These are phyloP conservation scores for Sisor rabdophorus DNA, from an alignment of 2,113 vertebrate species.

Conservation along the genomic window DNA sequence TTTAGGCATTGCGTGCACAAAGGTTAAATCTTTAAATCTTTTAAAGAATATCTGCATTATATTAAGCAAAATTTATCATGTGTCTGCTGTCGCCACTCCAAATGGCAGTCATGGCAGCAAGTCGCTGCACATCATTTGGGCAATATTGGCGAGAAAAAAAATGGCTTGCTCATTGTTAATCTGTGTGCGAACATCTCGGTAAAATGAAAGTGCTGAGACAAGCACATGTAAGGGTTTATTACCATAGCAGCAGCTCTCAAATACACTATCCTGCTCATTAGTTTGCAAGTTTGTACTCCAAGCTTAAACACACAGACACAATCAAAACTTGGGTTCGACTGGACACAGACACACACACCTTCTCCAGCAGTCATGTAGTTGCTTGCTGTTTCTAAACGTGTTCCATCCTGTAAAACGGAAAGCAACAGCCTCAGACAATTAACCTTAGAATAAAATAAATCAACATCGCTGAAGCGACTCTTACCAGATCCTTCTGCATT, in stretches of 20 bases:
- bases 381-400: constrained; percentile 53
- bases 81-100: no score
- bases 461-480: not conserved
- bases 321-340: not conserved
- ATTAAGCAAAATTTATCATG: no score
- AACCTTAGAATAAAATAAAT: not conserved
- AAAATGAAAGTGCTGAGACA: not conserved
- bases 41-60: no score
- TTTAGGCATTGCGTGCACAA: no score
- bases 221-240: not conserved
- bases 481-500: constrained; percentile 79
- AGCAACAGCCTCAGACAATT: not conserved
- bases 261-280: not conserved
- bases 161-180: no score
- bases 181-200: no score
- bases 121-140: no score
- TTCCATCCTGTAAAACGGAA: constrained; percentile 60
- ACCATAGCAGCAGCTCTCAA: not conserved
- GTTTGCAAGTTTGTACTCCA: not conserved
- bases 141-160: no score
- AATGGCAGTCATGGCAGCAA: no score
- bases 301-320: not conserved
- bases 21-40: no score
- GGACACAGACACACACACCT: constrained; percentile 52
- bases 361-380: constrained; percentile 65